Base-by-base conservation (phyloP, 2,888 invertebrate species). In the Anoncus sp. region DNA sequence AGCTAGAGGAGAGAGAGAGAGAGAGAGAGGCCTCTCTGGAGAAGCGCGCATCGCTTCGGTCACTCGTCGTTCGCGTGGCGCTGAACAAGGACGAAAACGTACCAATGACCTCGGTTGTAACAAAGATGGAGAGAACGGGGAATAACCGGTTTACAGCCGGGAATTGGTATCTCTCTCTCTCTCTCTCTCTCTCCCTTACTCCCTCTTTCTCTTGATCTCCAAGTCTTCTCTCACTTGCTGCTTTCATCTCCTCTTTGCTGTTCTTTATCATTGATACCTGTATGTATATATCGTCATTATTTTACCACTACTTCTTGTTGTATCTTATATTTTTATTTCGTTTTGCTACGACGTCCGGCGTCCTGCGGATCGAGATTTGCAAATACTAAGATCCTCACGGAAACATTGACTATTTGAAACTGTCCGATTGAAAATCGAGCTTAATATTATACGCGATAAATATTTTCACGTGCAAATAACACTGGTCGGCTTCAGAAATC, bases 51-150 rank as follows among this genome's bases (percentile, higher is more conserved):
- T 70, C 57, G 73, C 78, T 55, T 47, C 77, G 83, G 88, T 87
- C 89, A 87, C 86, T 86, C 89, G 89, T 85, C 89, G 88, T 87
- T 88, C 87, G 89, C 90, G 90, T 90, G 90, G 89, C 90, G 87
- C 47, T 57, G 77, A 75, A 84, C 79, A 70, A 81, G 78, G 85
- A 85, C 59, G 57, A 67, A 43, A 49, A 53, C 60, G 71, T 62
- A 60, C 53, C 51, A 65, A 78, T 74, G 62, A 77, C 75, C 73
- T 65, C 53, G 69, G 31, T 79, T 53, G 51, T 57, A 77, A 80
- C 67, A 65, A 79, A 59, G 80, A 79, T 63, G 63, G 66, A 76
- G 67, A 55, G 22, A 43, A 35, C 38, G 35, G 51, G 35, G 72
- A 63, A 76, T 43, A 79, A 76, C 79, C 63, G 79, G 76, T 79